These are phyloP conservation scores for Phymastichus coffea DNA, from an alignment of 1,140 invertebrate species.

Conservation along the genomic window DNA sequence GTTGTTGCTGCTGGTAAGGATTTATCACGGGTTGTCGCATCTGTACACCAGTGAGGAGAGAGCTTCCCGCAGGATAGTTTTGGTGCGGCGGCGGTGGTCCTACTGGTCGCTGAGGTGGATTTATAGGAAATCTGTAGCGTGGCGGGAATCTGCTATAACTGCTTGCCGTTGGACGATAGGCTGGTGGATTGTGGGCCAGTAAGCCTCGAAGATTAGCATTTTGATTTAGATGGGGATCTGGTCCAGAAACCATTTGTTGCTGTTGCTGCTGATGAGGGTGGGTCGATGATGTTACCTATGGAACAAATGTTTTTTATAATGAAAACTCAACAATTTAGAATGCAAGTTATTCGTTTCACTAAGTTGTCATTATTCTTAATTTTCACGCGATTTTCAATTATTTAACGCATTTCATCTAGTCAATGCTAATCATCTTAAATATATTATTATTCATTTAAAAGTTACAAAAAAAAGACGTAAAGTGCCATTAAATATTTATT, in stretches of 20 bases:
- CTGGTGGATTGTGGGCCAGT: conserved; percentile 48
- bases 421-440: too few species aligned
- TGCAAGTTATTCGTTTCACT: too few species aligned
- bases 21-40: conserved; percentile 45
- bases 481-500: too few species aligned
- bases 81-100: conserved; percentile 41
- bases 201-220: conserved; percentile 50
- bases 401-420: too few species aligned
- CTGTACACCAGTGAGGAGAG: conserved; percentile 41
- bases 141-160: conserved; percentile 47
- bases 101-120: conserved; percentile 37
- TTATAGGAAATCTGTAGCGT: conserved; percentile 45
- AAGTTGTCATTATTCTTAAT: too few species aligned
- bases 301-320: not conserved
- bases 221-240: conserved; percentile 49
- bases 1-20: conserved; percentile 25
- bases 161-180: conserved; percentile 41
- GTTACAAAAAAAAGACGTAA: too few species aligned
- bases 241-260: conserved; percentile 44
- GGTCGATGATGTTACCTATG: conserved; percentile 56
- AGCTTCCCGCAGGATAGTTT: conserved; percentile 40
- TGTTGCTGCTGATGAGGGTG: conserved; percentile 56
- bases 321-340: not conserved
- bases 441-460: too few species aligned
- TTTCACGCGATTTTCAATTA: too few species aligned